phyloP scores from a whole-genome alignment of 2,797 vertebrate species.

The Eidolon dupreanum region DNA sequence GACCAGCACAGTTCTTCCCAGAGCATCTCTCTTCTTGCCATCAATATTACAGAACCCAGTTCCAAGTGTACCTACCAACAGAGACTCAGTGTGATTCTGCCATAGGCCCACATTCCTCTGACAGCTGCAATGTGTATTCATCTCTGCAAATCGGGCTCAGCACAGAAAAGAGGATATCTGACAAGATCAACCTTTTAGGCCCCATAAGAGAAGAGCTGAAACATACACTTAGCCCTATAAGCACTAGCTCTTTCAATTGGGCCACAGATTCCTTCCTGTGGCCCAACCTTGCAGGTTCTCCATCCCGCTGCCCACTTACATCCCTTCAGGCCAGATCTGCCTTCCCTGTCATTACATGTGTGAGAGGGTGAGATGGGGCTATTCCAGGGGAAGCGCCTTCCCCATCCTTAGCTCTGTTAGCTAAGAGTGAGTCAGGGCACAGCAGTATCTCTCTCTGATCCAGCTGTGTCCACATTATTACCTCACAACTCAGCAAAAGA shows the following conservation, averaged over 20 bases:
- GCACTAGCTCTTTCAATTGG: accelerated
- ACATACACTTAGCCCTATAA: too few species aligned
- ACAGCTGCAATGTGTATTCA: background rate
- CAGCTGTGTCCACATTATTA: background rate
- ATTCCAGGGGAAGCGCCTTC: background rate
- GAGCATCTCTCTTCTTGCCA: background rate
- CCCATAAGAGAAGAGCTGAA: background rate
- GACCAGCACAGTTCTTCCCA: background rate
- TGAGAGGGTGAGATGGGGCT: background rate
- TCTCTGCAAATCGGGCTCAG: background rate
- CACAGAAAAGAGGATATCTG: background rate
- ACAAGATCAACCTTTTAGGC: background rate
- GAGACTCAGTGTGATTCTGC: background rate
- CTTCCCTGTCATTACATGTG: background rate
- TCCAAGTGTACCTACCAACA: background rate
- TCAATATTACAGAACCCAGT: background rate
- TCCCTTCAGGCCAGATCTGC: background rate
- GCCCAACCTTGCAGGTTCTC: background rate
- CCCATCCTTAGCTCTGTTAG: background rate
- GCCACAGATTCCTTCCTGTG: background rate
- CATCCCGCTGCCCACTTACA: background rate
- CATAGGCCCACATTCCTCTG: background rate
- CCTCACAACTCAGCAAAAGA: background rate
- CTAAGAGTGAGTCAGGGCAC: background rate
- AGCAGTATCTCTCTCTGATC: background rate